Conservation (phyloP, 2,113 vertebrate genomes). For the Uropsilus gracilis region DNA sequence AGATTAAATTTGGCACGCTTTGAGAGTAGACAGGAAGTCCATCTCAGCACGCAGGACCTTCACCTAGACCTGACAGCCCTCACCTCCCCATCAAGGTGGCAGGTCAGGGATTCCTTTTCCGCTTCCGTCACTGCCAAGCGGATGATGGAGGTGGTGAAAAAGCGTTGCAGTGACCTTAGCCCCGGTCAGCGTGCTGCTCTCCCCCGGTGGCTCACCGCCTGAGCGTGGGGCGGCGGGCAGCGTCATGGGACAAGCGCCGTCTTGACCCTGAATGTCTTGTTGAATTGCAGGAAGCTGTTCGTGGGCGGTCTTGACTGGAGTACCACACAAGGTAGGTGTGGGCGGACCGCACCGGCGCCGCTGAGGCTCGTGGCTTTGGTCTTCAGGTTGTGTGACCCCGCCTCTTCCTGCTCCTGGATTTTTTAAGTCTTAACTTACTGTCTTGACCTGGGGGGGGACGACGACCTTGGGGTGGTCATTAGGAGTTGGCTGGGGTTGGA, state of each 20-base stretch:
- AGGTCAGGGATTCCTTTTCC: neutral
- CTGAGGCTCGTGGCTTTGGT: neutral
- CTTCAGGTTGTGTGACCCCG: neutral
- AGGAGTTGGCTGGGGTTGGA: too few species aligned
- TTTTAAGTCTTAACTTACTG: neutral
- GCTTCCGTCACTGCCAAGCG: neutral
- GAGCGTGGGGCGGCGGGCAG: neutral
- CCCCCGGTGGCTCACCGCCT: too few species aligned
- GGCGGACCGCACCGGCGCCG: neutral
- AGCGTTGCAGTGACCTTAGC: neutral
- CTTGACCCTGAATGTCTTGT: constrained; percentile 47
- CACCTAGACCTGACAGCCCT: fast-evolving
- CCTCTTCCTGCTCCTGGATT: neutral
- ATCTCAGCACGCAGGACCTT: fast-evolving
- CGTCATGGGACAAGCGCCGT: neutral
- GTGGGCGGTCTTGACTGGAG: constrained; percentile 99
- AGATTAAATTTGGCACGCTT: too few species aligned
- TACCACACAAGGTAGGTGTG: constrained; percentile 95
- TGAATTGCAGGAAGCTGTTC: constrained; percentile 95
- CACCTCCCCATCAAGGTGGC: neutral
- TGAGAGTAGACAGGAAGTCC: neutral
- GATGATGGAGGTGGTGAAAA: fast-evolving
- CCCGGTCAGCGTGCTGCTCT: fast-evolving
- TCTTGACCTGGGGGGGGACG: neutral
- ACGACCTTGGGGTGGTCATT: too few species aligned